phyloP scores from a whole-genome alignment of 2,113 vertebrate species.

The Aldabrachelys gigantea region DNA sequence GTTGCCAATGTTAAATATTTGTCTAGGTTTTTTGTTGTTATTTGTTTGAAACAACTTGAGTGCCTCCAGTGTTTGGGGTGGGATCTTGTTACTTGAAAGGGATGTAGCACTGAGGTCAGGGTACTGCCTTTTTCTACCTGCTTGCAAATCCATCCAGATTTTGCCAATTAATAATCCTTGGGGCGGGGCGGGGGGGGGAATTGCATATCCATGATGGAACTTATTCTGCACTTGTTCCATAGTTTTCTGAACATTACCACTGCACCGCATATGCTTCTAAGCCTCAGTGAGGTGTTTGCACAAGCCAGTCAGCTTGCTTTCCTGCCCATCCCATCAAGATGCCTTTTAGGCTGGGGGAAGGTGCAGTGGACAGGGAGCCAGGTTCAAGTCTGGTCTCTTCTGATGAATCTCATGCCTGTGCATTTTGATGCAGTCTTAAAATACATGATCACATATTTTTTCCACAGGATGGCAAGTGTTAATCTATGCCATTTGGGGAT shows the following conservation, averaged over 20 bases:
- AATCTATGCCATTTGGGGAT: slow-evolving; percentile 42
- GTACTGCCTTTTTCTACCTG: neutral
- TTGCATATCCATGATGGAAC: neutral
- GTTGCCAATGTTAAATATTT: neutral
- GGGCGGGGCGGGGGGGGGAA: slow-evolving; percentile 25
- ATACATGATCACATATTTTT: slow-evolving; percentile 47
- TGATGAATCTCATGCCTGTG: neutral
- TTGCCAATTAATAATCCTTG: neutral
- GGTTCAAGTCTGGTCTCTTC: slow-evolving; percentile 20
- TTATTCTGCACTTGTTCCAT: slow-evolving; percentile 35
- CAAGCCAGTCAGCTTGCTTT: slow-evolving; percentile 31
- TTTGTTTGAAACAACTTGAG: accelerated
- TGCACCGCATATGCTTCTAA: slow-evolving; percentile 36
- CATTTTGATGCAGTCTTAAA: neutral
- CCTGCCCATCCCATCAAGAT: neutral
- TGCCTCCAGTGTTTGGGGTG: neutral
- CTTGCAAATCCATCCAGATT: neutral
- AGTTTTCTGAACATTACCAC: neutral
- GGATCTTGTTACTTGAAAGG: neutral
- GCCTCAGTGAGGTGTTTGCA: slow-evolving; percentile 12
- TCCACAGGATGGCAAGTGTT: neutral
- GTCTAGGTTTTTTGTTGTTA: neutral
- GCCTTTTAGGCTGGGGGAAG: neutral
- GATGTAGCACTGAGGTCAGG: neutral
- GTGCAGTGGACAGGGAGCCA: slow-evolving; percentile 43